Percentiles rank a stretch among this genome's conserved stretches.
Evolutionary conservation across 2,113 vertebrate genomes (phyloP).

Genomic region (Gila orcuttii): DNA sequence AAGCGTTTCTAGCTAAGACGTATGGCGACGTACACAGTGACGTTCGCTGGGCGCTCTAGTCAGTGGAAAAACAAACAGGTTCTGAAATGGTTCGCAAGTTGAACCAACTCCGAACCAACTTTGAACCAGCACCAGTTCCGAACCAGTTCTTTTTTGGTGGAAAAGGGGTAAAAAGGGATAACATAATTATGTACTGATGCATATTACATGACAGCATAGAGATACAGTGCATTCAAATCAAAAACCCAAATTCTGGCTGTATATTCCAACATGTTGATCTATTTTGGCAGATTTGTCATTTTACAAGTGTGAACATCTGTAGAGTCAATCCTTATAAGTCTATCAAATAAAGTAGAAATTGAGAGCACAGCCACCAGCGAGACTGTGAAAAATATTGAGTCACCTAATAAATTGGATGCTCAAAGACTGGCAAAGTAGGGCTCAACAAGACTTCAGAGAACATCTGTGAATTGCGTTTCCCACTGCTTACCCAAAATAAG

Average conservation of each 20-base stretch:
- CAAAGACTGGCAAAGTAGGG: not conserved
- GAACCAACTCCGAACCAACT: no score
- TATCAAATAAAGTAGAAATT: slow-evolving; percentile 12
- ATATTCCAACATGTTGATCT: slow-evolving; percentile 16
- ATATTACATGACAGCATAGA: not conserved
- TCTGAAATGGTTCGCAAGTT: no score
- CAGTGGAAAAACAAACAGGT: no score
- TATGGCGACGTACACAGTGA: no score
- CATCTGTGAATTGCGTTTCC: not conserved
- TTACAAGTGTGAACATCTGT: slow-evolving; percentile 41
- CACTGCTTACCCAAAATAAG: slow-evolving; percentile 21
- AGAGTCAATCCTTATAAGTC: not conserved
- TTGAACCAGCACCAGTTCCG: no score
- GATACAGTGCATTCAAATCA: not conserved
- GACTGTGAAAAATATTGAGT: slow-evolving; percentile 23
- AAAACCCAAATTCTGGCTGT: not conserved
- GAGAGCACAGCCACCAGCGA: not conserved
- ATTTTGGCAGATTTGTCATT: slow-evolving; percentile 4
- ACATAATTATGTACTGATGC: not conserved
- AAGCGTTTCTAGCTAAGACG: no score
- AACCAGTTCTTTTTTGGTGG: no score
- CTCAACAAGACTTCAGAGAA: slow-evolving; percentile 21
- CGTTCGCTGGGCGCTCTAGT: no score
- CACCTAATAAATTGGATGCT: not conserved
- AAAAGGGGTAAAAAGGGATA: no score